phyloP scores from a whole-genome alignment of 2,888 invertebrate genomes.

The Cancer borealis region DNA sequence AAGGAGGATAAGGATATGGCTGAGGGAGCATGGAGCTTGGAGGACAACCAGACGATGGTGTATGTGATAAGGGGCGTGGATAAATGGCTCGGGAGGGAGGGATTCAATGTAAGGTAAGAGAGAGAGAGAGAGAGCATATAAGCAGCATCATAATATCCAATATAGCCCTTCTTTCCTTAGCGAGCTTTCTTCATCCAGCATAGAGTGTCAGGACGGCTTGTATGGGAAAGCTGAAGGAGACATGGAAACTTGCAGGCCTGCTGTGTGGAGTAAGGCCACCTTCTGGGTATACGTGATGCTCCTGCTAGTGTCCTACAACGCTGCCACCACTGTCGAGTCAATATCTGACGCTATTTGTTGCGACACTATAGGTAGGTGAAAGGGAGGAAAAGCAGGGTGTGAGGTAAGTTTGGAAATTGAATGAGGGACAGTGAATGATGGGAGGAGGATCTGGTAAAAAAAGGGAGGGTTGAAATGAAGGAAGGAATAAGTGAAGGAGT shows the following conservation, averaged over 20 bases:
- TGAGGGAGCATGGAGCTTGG: background rate
- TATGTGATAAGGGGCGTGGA: background rate
- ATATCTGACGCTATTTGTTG: conserved; percentile 68
- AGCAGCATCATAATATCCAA: background rate
- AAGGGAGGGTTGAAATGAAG: background rate
- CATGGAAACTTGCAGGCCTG: background rate
- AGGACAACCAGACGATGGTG: background rate
- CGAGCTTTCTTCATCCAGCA: background rate
- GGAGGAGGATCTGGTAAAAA: background rate
- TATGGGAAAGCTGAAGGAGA: background rate
- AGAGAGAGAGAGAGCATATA: background rate
- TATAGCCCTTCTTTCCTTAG: background rate
- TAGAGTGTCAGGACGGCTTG: background rate
- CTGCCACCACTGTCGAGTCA: conserved; percentile 57
- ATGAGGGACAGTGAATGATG: too few relatives aligned
- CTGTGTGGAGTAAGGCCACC: background rate
- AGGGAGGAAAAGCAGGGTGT: background rate
- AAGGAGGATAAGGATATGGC: background rate
- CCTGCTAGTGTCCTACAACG: conserved; percentile 36
- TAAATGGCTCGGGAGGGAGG: background rate
- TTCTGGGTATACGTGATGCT: conserved; percentile 67
- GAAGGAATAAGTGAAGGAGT: background rate
- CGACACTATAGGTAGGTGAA: conserved; percentile 64
- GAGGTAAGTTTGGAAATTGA: background rate
- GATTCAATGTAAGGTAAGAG: background rate